Evolutionary conservation across 2,113 vertebrate genomes (phyloP).

Genomic region (Hiodon alosoides): DNA sequence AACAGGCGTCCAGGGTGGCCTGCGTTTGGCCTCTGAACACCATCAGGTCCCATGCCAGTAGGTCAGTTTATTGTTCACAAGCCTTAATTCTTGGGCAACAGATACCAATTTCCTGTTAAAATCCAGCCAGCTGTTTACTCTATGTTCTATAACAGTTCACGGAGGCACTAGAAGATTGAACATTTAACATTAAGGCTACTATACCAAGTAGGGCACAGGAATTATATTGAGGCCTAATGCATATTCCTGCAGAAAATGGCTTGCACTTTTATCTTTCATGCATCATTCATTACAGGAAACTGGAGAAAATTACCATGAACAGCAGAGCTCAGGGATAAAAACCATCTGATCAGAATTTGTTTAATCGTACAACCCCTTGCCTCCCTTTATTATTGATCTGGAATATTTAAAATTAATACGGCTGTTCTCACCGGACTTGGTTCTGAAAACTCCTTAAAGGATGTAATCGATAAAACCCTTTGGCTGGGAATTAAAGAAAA

Average conservation of each 20-base stretch:
- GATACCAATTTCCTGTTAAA: too few relatives aligned
- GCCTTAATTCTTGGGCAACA: too few relatives aligned
- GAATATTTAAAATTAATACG: constrained; percentile 39
- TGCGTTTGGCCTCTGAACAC: too few relatives aligned
- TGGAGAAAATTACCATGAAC: constrained; percentile 21
- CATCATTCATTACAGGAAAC: constrained; percentile 10
- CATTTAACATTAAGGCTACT: neutral
- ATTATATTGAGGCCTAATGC: constrained; percentile 6
- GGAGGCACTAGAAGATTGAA: neutral
- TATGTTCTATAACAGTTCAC: neutral
- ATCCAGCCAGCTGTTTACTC: too few relatives aligned
- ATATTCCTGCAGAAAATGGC: constrained; percentile 4
- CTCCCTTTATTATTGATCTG: constrained; percentile 32
- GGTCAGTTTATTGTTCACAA: too few relatives aligned
- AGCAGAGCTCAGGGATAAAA: constrained; percentile 18
- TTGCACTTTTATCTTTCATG: constrained; percentile 6
- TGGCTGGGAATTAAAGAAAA: constrained; percentile 28
- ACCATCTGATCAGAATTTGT: constrained; percentile 28
- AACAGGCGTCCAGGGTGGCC: too few relatives aligned
- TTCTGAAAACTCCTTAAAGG: constrained; percentile 29
- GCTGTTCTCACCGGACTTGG: constrained; percentile 27
- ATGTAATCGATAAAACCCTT: constrained; percentile 44
- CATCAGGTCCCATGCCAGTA: too few relatives aligned
- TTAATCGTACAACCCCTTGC: constrained; percentile 33
- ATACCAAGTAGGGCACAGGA: neutral